Percentiles rank a stretch among this genome's conserved stretches.
phyloP scores from a whole-genome alignment of 1,140 invertebrate genomes.

The Rhagoletis zephyria region DNA sequence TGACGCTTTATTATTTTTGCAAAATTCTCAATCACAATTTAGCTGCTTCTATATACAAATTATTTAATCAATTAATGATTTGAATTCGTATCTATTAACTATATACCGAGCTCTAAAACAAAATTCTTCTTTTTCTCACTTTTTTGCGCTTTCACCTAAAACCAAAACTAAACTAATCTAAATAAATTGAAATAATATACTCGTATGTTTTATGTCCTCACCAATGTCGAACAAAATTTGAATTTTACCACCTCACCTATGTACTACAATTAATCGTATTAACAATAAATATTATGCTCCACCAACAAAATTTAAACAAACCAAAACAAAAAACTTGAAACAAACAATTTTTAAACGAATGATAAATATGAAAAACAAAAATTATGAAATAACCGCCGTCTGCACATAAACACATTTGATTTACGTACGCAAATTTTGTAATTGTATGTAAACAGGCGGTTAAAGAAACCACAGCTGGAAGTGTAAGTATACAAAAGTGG shows the following conservation, averaged over 20 bases:
- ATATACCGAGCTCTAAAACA: conserved; percentile 64
- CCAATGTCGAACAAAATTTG: conserved; percentile 53
- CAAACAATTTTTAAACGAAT: neutral
- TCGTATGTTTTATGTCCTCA: conserved; percentile 57
- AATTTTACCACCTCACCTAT: conserved; percentile 45
- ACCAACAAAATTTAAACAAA: conserved; percentile 40
- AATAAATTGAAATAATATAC: conserved; percentile 55
- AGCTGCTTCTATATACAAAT: conserved; percentile 43
- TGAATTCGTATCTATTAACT: conserved; percentile 36
- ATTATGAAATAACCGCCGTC: conserved; percentile 42
- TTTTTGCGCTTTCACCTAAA: conserved; percentile 70
- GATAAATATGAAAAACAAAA: neutral
- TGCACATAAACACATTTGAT: conserved; percentile 43
- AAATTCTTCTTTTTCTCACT: conserved; percentile 69
- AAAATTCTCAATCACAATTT: conserved; percentile 45
- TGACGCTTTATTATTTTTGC: conserved; percentile 40
- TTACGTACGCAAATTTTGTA: conserved; percentile 48
- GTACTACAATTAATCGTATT: conserved; percentile 51
- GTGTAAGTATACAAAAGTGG: conserved; percentile 72
- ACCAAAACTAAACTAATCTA: conserved; percentile 29
- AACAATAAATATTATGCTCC: conserved; percentile 53
- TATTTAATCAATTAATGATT: conserved; percentile 40
- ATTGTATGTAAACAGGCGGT: conserved; percentile 67
- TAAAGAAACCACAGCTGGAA: conserved; percentile 73
- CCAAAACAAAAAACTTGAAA: conserved; percentile 40